Conservation (phyloP, 2,797 vertebrate species). For the Esox lucius region DNA sequence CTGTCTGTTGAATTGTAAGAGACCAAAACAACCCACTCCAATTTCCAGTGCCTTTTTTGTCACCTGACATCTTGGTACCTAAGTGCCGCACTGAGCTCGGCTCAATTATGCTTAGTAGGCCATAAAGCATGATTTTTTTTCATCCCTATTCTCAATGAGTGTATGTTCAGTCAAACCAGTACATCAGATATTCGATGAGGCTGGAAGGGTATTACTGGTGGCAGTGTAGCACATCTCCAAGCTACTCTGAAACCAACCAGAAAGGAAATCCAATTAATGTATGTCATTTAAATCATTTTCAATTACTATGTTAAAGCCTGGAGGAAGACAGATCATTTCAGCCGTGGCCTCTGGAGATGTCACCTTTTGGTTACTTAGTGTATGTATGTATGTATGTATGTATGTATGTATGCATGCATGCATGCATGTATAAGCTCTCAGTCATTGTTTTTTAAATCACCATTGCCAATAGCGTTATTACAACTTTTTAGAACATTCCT, state of each 20-base stretch:
- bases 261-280: constrained; percentile 51
- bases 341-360: constrained; percentile 8
- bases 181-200: constrained; percentile 26
- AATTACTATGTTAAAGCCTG: constrained; percentile 30
- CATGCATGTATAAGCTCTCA: neutral
- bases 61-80: constrained; percentile 25
- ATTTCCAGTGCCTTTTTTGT: constrained; percentile 9
- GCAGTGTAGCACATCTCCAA: constrained; percentile 21
- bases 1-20: constrained; percentile 25
- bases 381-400: neutral
- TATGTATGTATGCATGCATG: neutral
- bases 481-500: too few relatives aligned
- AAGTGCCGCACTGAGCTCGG: neutral
- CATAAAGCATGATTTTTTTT: constrained; percentile 17
- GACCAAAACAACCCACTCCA: constrained; percentile 22
- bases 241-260: constrained; percentile 33
- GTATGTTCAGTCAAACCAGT: constrained; percentile 32
- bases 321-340: constrained; percentile 30
- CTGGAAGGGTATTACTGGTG: constrained; percentile 34
- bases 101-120: constrained; percentile 15
- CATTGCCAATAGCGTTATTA: too few relatives aligned
- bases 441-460: too few relatives aligned
- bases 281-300: constrained; percentile 46
- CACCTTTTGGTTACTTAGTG: neutral
- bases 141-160: constrained; percentile 15